Percentiles rank a stretch among this genome's conserved stretches.
Conservation (phyloP, 2,113 vertebrate genomes). For the Gavia stellata region DNA sequence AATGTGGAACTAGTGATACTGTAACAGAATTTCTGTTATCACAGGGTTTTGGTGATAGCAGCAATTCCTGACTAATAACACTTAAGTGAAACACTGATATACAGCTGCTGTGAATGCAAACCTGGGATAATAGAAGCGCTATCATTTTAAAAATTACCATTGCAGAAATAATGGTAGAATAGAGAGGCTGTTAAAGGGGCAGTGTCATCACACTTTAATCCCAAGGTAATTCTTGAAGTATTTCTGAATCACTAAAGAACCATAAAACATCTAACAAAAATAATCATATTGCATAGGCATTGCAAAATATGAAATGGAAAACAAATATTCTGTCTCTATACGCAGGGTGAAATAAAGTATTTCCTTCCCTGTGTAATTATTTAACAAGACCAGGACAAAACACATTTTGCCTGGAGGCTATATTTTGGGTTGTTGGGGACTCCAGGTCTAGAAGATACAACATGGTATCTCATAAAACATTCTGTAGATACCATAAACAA, state of each 20-base stretch:
- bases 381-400: background rate
- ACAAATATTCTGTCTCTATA: background rate
- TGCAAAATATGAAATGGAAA: background rate
- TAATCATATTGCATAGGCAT: background rate
- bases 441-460: background rate
- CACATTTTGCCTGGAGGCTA: background rate
- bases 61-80: background rate
- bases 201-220: background rate
- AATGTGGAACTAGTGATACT: background rate
- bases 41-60: background rate
- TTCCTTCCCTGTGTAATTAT: background rate
- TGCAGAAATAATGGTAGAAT: background rate
- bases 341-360: background rate
- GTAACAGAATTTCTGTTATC: background rate
- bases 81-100: background rate
- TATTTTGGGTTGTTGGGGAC: background rate
- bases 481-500: background rate
- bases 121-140: background rate
- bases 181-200: background rate
- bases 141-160: background rate
- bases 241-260: background rate
- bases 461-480: background rate
- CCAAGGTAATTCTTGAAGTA: background rate
- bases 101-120: background rate
- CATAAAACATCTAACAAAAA: background rate